Conservation (phyloP, 2,113 vertebrate species). For the Myotis brandtii region DNA sequence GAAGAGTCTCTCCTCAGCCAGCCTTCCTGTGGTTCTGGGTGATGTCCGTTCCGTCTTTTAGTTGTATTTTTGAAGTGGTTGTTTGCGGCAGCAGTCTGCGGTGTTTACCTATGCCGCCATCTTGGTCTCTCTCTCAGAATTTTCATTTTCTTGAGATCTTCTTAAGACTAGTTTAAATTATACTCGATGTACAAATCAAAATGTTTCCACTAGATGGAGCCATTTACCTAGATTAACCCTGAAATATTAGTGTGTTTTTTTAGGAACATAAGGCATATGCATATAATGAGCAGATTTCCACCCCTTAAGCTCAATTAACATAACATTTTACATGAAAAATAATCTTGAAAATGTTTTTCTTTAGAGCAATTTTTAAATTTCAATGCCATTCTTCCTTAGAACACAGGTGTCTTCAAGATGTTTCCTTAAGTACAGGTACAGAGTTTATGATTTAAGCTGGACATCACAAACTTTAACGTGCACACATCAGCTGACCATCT, state of each 20-base stretch:
- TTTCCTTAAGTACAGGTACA: not conserved
- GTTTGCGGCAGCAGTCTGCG: no score
- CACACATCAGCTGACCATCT: not conserved
- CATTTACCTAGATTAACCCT: not conserved
- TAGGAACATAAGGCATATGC: not conserved
- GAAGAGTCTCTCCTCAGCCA: no score
- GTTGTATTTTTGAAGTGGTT: no score
- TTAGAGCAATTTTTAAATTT: not conserved
- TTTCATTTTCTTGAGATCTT: conserved; percentile 30
- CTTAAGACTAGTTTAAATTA: not conserved
- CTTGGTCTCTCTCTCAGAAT: no score
- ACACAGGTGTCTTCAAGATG: not conserved
- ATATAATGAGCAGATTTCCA: not conserved
- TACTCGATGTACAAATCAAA: not conserved
- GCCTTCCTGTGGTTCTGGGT: no score
- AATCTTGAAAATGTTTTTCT: not conserved
- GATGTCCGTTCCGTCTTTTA: no score
- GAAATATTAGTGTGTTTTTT: not conserved
- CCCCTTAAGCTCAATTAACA: not conserved
- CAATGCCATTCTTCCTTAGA: not conserved
- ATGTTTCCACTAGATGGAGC: conserved; percentile 61
- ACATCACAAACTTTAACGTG: not conserved
- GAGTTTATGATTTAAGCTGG: not conserved
- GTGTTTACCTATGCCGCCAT: no score
- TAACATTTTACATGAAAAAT: conserved; percentile 15